Base-by-base conservation (phyloP, 2,888 invertebrate genomes). In the Coleophora deauratella region DNA sequence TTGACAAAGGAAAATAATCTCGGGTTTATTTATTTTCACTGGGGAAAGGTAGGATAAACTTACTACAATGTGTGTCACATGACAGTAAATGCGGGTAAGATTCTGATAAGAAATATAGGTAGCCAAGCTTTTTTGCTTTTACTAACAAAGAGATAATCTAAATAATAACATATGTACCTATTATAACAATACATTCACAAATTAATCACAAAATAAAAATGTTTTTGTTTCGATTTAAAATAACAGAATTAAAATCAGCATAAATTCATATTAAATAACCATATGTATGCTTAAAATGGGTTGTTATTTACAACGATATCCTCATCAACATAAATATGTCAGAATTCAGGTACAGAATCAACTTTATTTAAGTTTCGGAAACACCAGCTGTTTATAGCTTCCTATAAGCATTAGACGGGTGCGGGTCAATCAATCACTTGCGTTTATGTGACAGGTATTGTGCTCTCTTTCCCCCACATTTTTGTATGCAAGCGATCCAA, bases 401-500 rank as follows among this genome's bases (percentile, higher is more conserved):
- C 76, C 75, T 74, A 71, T 68, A 62, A 69, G 62, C 78, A 78
- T 77, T 74, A 75, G 75, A 67, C 54, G 72, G 65, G 71, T 81
- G 78, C 76, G 77, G 80, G 78, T 68, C 78, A 74, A 84, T 84
- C 82, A 79, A 84, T 84, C 82, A 81, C 72, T 57, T 49, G 66
- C 73, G 71, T 79, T 81, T 81, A 81, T 80, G 79, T 79, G 79
- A 80, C 81, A 74, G 70, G 65, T 72, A 70, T 66, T 66, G 66
- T 68, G 55, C 52, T 72, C 72, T 70, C 72, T 59, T 62, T 72
- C 68, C 52, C 62, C 44, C 52, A 37, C 52, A 37, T 58, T 45
- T 46, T n/a, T 44, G 46, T 55, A 55, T 58, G 57, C 60, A 62
- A 57, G 59, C 54, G 51, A 60, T 57, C 57, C 51, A 47, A 63